Evolutionary conservation across 1,140 invertebrate genomes (phyloP).

Genomic region (Drosophila guanche): DNA sequence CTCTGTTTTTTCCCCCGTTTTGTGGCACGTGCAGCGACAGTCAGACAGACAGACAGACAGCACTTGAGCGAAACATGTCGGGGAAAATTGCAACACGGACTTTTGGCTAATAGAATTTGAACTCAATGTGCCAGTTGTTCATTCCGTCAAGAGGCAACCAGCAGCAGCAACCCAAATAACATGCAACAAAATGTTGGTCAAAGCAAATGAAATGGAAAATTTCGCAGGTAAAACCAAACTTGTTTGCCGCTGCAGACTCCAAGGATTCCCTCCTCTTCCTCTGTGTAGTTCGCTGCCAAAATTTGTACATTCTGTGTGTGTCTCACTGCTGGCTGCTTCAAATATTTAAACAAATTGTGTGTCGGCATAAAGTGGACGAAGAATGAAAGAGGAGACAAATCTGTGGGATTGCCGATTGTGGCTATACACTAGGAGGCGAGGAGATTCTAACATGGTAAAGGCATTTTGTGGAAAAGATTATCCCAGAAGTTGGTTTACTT

Average conservation of each 20-base stretch:
- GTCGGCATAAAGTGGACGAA: slow-evolving; percentile 16
- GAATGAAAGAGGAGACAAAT: slow-evolving; percentile 7
- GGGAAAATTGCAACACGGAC: slow-evolving; percentile 44
- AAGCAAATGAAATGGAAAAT: slow-evolving; percentile 44
- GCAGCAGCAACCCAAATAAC: slow-evolving; percentile 5
- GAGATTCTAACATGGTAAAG: no score
- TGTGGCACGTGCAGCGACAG: slow-evolving; percentile 25
- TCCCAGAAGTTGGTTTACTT: not conserved
- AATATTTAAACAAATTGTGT: slow-evolving; percentile 55
- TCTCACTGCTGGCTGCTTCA: slow-evolving; percentile 8
- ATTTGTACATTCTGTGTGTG: slow-evolving; percentile 28
- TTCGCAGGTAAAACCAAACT: slow-evolving; percentile 12
- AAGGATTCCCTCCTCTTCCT: not conserved
- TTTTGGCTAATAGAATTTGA: slow-evolving; percentile 44
- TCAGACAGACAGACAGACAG: not conserved
- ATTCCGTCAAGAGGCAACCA: not conserved
- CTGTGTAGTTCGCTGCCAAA: slow-evolving; percentile 1
- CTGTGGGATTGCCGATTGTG: not conserved
- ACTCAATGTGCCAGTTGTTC: slow-evolving; percentile 40
- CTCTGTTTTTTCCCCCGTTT: not conserved
- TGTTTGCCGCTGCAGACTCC: not conserved
- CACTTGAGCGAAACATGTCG: slow-evolving; percentile 36
- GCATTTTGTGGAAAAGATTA: no score
- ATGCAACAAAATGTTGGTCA: slow-evolving; percentile 23
- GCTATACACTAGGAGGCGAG: no score